Evolutionary conservation across 30 jellyfish, hydroid and myxozoan genomes (phyloP).

Genomic region (Aurelia aurita): DNA sequence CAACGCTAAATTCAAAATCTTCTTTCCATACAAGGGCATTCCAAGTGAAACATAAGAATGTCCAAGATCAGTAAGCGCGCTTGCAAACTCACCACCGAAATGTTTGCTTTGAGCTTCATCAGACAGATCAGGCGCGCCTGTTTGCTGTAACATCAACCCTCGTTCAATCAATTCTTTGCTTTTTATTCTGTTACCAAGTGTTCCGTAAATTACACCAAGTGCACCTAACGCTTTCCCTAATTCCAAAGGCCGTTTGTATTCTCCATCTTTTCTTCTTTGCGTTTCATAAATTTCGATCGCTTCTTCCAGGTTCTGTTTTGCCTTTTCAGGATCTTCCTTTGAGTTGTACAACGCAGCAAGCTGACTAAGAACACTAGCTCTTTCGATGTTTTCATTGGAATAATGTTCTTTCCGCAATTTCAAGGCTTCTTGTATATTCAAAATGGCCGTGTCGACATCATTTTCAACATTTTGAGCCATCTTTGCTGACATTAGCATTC

Average conservation of each 20-base stretch:
- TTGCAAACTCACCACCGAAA: slow-evolving; percentile 97
- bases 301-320: slow-evolving; percentile 50
- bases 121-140: slow-evolving; percentile 95
- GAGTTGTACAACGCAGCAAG: slow-evolving; percentile 76
- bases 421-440: slow-evolving; percentile 54
- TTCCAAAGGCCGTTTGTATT: slow-evolving; percentile 88
- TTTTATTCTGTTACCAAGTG: slow-evolving; percentile 76
- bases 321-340: slow-evolving; percentile 65
- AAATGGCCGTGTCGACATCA: slow-evolving; percentile 66
- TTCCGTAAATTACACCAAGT: slow-evolving; percentile 86
- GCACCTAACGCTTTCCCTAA: slow-evolving; percentile 84
- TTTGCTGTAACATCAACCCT: slow-evolving; percentile 93
- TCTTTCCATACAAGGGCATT: slow-evolving; percentile 92
- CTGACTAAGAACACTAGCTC: slow-evolving; percentile 73
- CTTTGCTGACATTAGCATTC: slow-evolving; percentile 65
- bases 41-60: slow-evolving; percentile 97
- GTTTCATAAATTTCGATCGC: slow-evolving; percentile 91
- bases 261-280: slow-evolving; percentile 91
- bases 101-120: slow-evolving; percentile 91
- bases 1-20: slow-evolving; percentile 87
- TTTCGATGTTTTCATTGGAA: slow-evolving; percentile 48
- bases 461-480: slow-evolving; percentile 46
- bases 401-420: slow-evolving; percentile 35
- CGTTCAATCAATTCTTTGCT: slow-evolving; percentile 95
- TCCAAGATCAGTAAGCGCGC: slow-evolving; percentile 93